phyloP scores from a whole-genome alignment of 2,888 invertebrate species.

The Drosophila infuscata region DNA sequence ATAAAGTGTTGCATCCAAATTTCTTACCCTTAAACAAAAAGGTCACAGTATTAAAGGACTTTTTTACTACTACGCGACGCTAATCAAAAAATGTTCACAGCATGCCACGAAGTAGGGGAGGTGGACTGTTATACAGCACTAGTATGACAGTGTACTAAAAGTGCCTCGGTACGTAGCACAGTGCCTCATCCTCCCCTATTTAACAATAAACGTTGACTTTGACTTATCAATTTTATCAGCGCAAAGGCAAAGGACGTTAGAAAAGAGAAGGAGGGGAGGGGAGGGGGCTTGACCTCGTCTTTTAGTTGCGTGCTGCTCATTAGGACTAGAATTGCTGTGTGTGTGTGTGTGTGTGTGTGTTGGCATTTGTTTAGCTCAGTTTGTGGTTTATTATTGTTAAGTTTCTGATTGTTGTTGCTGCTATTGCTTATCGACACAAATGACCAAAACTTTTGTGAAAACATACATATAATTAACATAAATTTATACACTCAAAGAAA shows the following conservation, averaged over 20 bases:
- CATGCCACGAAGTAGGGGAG: constrained; percentile 28
- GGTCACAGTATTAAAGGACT: neutral
- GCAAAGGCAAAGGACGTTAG: constrained; percentile 8
- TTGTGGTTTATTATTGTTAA: constrained; percentile 47
- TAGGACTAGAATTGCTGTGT: constrained; percentile 61
- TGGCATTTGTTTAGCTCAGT: constrained; percentile 40
- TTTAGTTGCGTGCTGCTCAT: constrained; percentile 64
- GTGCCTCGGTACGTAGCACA: neutral
- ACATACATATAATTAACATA: constrained; percentile 28
- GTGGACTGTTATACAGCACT: constrained; percentile 39
- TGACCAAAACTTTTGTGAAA: constrained; percentile 44
- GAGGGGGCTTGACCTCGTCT: constrained; percentile 65
- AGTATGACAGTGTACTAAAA: constrained; percentile 67
- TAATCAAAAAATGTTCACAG: neutral
- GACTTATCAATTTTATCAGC: constrained; percentile 71
- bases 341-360: constrained; percentile 6
- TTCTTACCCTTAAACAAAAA: neutral
- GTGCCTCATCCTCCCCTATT: neutral
- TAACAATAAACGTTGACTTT: constrained; percentile 15
- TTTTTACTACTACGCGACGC: neutral
- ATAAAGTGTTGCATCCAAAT: neutral
- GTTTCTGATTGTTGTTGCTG: constrained; percentile 8
- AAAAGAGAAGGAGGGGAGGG: neutral
- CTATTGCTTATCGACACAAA: constrained; percentile 61
- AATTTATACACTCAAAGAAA: constrained; percentile 1